Evolutionary conservation across 2,797 vertebrate species (phyloP).

Genomic region (Sciurus carolinensis): DNA sequence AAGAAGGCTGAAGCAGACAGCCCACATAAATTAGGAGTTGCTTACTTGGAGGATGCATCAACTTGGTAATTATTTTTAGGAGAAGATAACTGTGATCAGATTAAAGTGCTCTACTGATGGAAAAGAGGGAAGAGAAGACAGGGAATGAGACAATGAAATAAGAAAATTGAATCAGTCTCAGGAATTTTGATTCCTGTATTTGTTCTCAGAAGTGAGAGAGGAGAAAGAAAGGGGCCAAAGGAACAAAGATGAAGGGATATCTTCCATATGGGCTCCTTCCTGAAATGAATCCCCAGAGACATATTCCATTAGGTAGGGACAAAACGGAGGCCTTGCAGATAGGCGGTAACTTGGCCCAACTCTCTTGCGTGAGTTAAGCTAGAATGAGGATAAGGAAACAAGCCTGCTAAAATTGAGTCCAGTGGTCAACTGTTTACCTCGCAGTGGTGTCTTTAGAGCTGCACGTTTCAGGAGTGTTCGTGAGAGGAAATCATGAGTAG

Average conservation of each 20-base stretch:
- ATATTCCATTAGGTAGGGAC: rapidly evolving
- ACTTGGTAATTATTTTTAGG: constrained; percentile 66
- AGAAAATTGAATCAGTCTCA: neutral
- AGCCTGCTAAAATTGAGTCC: neutral
- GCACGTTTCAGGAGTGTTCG: rapidly evolving
- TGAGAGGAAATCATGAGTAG: rapidly evolving
- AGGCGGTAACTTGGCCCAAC: neutral
- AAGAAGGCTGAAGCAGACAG: constrained; percentile 46
- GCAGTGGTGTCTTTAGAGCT: rapidly evolving
- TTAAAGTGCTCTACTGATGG: neutral
- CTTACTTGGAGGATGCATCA: neutral
- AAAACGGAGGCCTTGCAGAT: neutral
- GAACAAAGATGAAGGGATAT: rapidly evolving
- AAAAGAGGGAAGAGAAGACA: neutral
- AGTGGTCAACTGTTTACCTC: rapidly evolving
- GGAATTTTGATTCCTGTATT: neutral
- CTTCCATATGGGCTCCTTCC: neutral
- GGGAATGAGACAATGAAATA: neutral
- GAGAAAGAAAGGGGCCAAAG: too few relatives aligned
- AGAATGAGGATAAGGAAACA: neutral
- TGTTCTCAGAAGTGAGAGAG: neutral
- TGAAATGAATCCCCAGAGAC: neutral
- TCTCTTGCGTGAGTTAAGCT: rapidly evolving
- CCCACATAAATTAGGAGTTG: constrained; percentile 25
- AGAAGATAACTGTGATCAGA: constrained; percentile 37